These are phyloP conservation scores for Mycteria americana DNA, from an alignment of 2,797 vertebrate species.

Conservation along the genomic window DNA sequence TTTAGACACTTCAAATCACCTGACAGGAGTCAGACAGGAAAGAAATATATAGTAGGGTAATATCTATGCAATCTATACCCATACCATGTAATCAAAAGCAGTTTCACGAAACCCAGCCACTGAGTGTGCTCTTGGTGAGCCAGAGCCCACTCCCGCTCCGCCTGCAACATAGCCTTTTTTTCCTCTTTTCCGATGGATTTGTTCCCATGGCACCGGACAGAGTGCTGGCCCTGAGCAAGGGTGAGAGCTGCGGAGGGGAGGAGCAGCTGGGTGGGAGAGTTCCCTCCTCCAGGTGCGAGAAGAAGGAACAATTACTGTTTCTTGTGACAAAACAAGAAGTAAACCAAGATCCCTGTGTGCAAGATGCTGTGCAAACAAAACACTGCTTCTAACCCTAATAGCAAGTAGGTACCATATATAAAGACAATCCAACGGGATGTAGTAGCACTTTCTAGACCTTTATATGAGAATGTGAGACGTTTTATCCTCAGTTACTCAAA, in stretches of 20 bases:
- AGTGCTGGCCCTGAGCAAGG: background rate
- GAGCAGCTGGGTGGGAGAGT: background rate
- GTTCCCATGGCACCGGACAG: background rate
- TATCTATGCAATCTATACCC: background rate
- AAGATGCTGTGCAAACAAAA: background rate
- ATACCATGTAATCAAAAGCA: background rate
- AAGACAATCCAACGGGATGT: background rate
- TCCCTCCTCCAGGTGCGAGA: fast-evolving
- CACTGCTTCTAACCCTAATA: background rate
- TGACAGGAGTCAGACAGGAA: background rate
- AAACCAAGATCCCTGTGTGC: background rate
- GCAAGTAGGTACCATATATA: background rate
- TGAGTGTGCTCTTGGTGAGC: fast-evolving
- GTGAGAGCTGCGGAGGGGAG: fast-evolving
- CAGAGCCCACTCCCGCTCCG: background rate
- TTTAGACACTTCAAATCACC: background rate
- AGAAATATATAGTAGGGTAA: background rate
- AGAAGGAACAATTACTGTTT: background rate
- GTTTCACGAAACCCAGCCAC: background rate
- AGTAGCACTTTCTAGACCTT: background rate
- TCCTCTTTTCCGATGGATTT: fast-evolving
- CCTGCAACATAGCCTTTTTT: fast-evolving
- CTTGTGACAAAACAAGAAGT: background rate
- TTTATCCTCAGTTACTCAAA: background rate
- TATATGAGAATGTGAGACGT: background rate